Conservation (phyloP, 1,140 invertebrate species). For the Ceratina japonica region DNA sequence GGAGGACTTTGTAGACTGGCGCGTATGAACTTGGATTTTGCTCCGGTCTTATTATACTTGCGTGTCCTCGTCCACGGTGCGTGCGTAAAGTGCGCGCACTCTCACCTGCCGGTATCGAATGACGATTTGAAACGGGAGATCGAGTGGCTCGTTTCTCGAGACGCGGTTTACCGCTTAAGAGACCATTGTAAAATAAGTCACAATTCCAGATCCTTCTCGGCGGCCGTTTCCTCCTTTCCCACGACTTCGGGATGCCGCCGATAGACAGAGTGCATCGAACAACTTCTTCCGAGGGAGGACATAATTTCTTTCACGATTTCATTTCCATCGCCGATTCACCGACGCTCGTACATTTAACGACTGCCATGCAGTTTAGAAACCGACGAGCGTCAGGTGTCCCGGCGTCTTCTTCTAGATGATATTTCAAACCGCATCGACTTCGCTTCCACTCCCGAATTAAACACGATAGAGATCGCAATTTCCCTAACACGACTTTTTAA, state of each 20-base stretch:
- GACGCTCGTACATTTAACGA: neutral
- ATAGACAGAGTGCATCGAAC: too few species aligned
- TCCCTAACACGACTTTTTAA: neutral
- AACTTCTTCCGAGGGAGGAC: too few species aligned
- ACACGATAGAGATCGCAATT: neutral
- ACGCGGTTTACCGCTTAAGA: slow-evolving; percentile 47
- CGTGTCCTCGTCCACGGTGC: neutral
- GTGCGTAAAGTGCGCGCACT: slow-evolving; percentile 34
- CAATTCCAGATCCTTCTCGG: slow-evolving; percentile 8
- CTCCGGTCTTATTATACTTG: neutral
- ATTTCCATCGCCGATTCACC: neutral
- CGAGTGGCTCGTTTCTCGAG: slow-evolving; percentile 11
- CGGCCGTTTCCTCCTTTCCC: slow-evolving; percentile 35
- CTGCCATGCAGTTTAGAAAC: neutral
- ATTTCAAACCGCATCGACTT: slow-evolving; percentile 1
- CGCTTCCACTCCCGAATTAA: neutral
- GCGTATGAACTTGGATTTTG: slow-evolving; percentile 6
- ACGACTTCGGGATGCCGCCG: neutral
- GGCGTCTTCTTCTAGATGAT: slow-evolving; percentile 12
- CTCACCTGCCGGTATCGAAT: slow-evolving; percentile 39
- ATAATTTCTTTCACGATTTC: neutral
- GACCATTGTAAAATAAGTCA: slow-evolving; percentile 32
- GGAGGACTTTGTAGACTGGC: neutral
- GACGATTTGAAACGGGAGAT: slow-evolving; percentile 47
- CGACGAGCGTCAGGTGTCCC: slow-evolving; percentile 6